Evolutionary conservation across 2,888 invertebrate species (phyloP).

Genomic region (Anthoptus insignis): DNA sequence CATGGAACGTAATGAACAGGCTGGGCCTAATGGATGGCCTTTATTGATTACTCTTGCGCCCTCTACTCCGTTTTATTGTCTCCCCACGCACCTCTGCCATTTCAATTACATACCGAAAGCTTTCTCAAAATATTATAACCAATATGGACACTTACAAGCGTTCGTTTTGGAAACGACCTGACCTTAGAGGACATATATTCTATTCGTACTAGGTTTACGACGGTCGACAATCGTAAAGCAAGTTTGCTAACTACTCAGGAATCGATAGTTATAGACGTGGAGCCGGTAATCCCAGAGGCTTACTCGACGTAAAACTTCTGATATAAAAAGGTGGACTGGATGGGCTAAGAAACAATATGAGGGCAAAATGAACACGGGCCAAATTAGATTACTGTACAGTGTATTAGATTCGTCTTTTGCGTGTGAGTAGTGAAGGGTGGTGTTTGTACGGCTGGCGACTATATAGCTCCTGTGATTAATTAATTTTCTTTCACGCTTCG

Average conservation of each 20-base stretch:
- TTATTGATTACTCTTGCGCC: slow-evolving; percentile 77
- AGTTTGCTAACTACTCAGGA: slow-evolving; percentile 35
- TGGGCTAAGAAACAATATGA: slow-evolving; percentile 33
- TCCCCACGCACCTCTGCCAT: slow-evolving; percentile 33
- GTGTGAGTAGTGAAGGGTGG: slow-evolving; percentile 29
- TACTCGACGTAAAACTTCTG: slow-evolving; percentile 34
- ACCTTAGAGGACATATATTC: slow-evolving; percentile 16
- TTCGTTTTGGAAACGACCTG: slow-evolving; percentile 16
- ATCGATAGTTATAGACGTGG: slow-evolving; percentile 37
- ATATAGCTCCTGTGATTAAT: slow-evolving; percentile 77
- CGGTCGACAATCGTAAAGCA: slow-evolving; percentile 40
- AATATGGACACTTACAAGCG: slow-evolving; percentile 3
- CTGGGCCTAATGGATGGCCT: slow-evolving; percentile 79
- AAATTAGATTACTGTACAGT: slow-evolving; percentile 30
- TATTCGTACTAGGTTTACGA: slow-evolving; percentile 27
- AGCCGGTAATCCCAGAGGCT: slow-evolving; percentile 36
- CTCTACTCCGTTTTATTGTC: slow-evolving; percentile 55
- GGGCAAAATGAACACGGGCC: slow-evolving; percentile 29
- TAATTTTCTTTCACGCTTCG: slow-evolving; percentile 82
- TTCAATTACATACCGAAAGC: slow-evolving; percentile 36
- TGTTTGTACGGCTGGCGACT: slow-evolving; percentile 48
- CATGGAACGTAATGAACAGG: slow-evolving; percentile 79
- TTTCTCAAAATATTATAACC: slow-evolving; percentile 34
- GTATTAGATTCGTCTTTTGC: slow-evolving; percentile 32
- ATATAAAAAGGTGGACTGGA: slow-evolving; percentile 35